phyloP scores from a whole-genome alignment of 64 coral and sea anemone genomes.

The Pachyseris speciosa region DNA sequence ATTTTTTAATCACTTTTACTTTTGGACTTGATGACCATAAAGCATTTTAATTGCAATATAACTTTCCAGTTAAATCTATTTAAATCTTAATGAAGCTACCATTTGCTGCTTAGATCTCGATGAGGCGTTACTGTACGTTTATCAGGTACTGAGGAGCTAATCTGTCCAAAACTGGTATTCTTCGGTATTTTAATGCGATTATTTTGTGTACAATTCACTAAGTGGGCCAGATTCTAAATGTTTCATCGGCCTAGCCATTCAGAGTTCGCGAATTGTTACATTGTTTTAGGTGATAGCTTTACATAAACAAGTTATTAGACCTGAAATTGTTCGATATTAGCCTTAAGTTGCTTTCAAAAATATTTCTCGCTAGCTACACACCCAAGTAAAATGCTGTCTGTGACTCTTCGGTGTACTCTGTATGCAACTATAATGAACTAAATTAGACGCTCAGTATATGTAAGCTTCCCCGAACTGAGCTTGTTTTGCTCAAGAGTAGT shows the following conservation, averaged over 20 bases:
- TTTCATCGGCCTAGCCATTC: background rate
- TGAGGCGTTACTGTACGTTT: background rate
- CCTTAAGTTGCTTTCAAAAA: background rate
- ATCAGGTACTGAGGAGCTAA: background rate
- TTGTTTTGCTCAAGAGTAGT: background rate
- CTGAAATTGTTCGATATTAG: background rate
- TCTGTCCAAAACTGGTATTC: background rate
- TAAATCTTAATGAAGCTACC: background rate
- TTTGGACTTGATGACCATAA: background rate
- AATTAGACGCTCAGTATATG: too few species aligned
- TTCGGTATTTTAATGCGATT: slow-evolving; percentile 44
- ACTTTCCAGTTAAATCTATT: too few species aligned
- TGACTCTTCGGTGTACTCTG: too few species aligned
- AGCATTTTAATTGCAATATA: background rate
- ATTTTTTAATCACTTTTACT: background rate
- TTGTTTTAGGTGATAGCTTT: slow-evolving; percentile 20
- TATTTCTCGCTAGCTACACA: too few species aligned
- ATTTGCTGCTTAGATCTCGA: background rate
- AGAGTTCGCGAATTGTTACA: background rate
- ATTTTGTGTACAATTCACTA: background rate
- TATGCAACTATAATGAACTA: too few species aligned
- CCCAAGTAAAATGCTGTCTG: too few species aligned
- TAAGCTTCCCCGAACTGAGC: too few species aligned
- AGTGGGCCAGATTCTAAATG: slow-evolving; percentile 16
- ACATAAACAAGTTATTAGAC: slow-evolving; percentile 15